Base-by-base conservation (phyloP, 2,113 vertebrate genomes). In the Hippocampus barbouri region DNA sequence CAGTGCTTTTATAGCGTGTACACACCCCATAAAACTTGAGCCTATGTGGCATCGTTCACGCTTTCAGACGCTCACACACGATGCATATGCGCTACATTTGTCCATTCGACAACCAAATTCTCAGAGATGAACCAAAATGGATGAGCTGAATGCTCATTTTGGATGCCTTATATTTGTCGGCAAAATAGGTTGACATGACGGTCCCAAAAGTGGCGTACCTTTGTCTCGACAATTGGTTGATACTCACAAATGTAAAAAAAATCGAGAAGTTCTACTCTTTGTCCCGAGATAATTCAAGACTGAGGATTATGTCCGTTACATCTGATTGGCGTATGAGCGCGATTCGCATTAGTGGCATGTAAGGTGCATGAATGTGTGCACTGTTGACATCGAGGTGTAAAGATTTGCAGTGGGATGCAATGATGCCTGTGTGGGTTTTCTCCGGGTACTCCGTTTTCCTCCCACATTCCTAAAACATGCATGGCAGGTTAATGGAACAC, bases 1-100 rank as follows among this genome's bases (percentile, higher is more conserved):
- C 84, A 90, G 75, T 88, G 88, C 90, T 88, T 90, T 90, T 89
- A 90, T 88, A 69, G 38, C 77, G 72, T 70, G 85, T 87, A 89
- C 82, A 86, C 86, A 89, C 80, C 56, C 78, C 87, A 91, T 91
- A 91, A 91, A 91, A 85, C 75, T 81, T 74, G 70, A 79, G 38
- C 70, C 73, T 73, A 51, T 70, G 78, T 38, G 41, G 75, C 66
- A 56, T 66, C 14, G 71, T 77, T 76, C 67, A 34, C 77, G 74
- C 63, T 47, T 71, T 74, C 74, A 76, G 70, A 38, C 30, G 57
- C 66, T 68, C 41, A 54, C 71, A 70, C 45, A 73, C 38, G 38
- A 56, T 12, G 38, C 72, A 73, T 64, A 60, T 41, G 23, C 65
- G 54, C 11, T 15, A 14, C 23, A 59, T 59, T 59, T 59, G 56